These are phyloP conservation scores for Antechinus flavipes DNA, from an alignment of 2,113 vertebrate genomes.

Conservation along the genomic window DNA sequence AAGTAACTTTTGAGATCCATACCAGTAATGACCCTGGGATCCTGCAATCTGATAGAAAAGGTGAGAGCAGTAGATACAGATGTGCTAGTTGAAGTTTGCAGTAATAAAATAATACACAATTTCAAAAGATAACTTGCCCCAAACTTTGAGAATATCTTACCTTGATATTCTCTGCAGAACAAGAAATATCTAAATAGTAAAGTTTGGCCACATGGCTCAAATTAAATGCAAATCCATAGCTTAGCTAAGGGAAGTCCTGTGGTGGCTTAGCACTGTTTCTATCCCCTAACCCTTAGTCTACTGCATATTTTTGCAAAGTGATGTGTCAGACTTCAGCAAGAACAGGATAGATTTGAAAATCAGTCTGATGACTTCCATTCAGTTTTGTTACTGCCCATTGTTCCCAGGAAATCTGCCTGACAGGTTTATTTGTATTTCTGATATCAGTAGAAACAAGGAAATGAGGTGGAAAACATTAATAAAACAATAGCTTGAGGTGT, in stretches of 20 bases:
- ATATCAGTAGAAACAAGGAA: slow-evolving; percentile 61
- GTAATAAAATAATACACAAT: not conserved
- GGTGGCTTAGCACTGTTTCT: not conserved
- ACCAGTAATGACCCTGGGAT: not conserved
- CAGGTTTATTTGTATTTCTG: slow-evolving; percentile 63
- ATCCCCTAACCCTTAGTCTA: not conserved
- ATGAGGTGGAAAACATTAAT: slow-evolving; percentile 67
- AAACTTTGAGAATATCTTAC: not conserved
- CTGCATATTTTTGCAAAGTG: slow-evolving; percentile 23
- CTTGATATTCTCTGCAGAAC: not conserved
- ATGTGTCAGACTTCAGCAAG: slow-evolving; percentile 27
- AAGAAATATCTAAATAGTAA: not conserved
- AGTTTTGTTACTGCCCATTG: slow-evolving; percentile 25
- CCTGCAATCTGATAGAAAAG: not conserved
- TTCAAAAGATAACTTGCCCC: not conserved
- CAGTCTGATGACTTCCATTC: slow-evolving; percentile 32
- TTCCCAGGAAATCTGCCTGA: slow-evolving; percentile 22
- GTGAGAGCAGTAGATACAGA: not conserved
- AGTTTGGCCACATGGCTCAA: not conserved
- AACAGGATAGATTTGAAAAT: not conserved
- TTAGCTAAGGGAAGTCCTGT: not conserved
- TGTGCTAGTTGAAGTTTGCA: not conserved
- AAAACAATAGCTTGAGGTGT: slow-evolving; percentile 66
- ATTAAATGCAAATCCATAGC: not conserved
- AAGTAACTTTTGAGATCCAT: not conserved